phyloP scores from a whole-genome alignment of 2,888 invertebrate genomes.

The Rhagium mordax region DNA sequence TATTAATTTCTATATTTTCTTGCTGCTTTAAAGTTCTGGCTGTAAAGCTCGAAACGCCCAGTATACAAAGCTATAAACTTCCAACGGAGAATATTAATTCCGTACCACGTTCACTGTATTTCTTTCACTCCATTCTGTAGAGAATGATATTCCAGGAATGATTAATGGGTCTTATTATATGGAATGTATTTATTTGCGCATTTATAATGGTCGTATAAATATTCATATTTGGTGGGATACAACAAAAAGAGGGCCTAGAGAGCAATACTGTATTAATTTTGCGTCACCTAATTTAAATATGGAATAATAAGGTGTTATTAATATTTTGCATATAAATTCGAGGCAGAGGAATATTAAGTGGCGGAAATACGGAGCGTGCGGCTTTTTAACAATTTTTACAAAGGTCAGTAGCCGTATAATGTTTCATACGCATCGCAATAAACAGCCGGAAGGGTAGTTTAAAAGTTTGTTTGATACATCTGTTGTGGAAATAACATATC shows the following conservation, averaged over 20 bases:
- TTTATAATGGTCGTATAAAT: not conserved
- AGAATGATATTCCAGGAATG: conserved; percentile 1
- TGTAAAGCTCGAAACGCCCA: too few relatives aligned
- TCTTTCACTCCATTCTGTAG: not conserved
- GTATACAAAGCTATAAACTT: too few relatives aligned
- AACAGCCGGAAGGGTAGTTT: too few relatives aligned
- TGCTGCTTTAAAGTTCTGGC: too few relatives aligned
- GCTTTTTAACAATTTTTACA: too few relatives aligned
- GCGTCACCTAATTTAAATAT: not conserved
- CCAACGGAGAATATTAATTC: not conserved
- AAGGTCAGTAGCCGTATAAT: too few relatives aligned
- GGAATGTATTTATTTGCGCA: not conserved
- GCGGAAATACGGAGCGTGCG: not conserved
- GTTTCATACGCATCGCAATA: too few relatives aligned
- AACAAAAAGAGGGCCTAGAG: not conserved
- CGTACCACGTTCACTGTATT: not conserved
- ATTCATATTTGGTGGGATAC: not conserved
- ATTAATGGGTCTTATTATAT: not conserved
- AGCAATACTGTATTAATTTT: conserved; percentile 4
- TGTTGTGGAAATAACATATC: too few relatives aligned
- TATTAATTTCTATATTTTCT: too few relatives aligned
- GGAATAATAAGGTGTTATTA: not conserved
- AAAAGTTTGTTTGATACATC: too few relatives aligned
- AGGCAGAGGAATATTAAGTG: not conserved
- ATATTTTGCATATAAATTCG: not conserved